Conservation (phyloP, 1,140 invertebrate genomes). For the Polyergus mexicanus region DNA sequence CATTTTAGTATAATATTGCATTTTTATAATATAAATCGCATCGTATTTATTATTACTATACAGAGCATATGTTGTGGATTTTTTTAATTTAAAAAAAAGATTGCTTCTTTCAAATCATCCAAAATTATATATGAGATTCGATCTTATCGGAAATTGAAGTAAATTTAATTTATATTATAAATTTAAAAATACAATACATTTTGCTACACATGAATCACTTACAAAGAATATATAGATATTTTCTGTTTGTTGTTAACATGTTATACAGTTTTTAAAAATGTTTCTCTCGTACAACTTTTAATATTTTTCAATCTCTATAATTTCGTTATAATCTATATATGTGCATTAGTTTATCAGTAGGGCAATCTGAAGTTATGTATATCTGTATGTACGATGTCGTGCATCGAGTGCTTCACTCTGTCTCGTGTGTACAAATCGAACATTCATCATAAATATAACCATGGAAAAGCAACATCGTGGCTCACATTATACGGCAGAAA, state of each 20-base stretch:
- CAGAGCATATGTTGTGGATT: not conserved
- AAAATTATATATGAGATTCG: no score
- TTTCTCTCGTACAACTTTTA: not conserved
- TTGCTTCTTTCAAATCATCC: no score
- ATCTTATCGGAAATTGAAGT: no score
- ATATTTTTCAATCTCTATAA: not conserved
- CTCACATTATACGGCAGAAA: slow-evolving; percentile 27
- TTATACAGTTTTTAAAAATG: not conserved
- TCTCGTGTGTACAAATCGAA: slow-evolving; percentile 62
- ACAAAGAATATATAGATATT: not conserved
- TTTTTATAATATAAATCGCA: not conserved
- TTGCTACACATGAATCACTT: no score
- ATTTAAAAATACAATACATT: no score
- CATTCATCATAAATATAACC: slow-evolving; percentile 57
- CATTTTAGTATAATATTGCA: not conserved
- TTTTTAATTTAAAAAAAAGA: no score
- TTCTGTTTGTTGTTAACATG: not conserved
- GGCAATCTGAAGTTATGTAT: not conserved
- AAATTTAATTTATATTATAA: no score
- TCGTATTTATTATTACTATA: not conserved
- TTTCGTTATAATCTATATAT: not conserved
- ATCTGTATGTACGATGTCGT: slow-evolving; percentile 25
- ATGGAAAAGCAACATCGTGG: slow-evolving; percentile 37
- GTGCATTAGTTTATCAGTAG: not conserved
- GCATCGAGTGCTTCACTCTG: slow-evolving; percentile 61